A percentile compares a stretch with the other conserved stretches of the same genome.
Evolutionary conservation across 2,888 invertebrate species (phyloP).

Genomic region (Helicoverpa assulta): DNA sequence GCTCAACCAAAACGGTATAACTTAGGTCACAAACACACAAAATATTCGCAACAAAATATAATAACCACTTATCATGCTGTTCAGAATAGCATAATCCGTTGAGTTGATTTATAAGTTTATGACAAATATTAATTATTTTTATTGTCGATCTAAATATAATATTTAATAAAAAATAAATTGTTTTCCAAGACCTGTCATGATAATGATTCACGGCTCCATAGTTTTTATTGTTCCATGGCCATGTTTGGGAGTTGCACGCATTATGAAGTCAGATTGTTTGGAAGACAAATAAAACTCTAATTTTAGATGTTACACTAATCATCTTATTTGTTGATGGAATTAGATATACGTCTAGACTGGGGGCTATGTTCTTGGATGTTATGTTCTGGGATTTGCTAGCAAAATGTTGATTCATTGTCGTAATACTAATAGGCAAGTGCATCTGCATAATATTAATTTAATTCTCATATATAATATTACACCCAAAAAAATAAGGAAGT

Average conservation of each 20-base stretch:
- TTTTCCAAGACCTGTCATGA: slow-evolving; percentile 16
- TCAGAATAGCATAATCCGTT: slow-evolving; percentile 24
- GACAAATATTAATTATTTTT: slow-evolving; percentile 18
- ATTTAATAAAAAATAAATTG: background rate
- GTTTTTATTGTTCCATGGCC: slow-evolving; percentile 19
- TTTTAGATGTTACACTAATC: slow-evolving; percentile 14
- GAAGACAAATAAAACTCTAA: slow-evolving; percentile 17
- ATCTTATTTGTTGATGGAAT: slow-evolving; percentile 12
- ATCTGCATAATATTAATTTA: no score
- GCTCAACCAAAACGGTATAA: background rate
- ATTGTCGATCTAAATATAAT: slow-evolving; percentile 28
- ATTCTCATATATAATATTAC: no score
- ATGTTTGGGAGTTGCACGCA: slow-evolving; percentile 15
- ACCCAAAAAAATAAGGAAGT: background rate
- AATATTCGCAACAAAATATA: background rate
- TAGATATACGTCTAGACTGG: background rate
- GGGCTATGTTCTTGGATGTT: background rate
- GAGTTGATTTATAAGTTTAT: slow-evolving; percentile 44
- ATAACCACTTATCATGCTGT: slow-evolving; percentile 3
- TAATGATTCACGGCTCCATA: slow-evolving; percentile 35
- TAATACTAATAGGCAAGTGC: background rate
- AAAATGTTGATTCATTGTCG: background rate
- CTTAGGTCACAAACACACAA: background rate
- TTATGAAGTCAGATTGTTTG: slow-evolving; percentile 11
- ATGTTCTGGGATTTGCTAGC: background rate